These are phyloP conservation scores for Drosophila guanche DNA, from an alignment of 1,140 invertebrate genomes.

Conservation along the genomic window DNA sequence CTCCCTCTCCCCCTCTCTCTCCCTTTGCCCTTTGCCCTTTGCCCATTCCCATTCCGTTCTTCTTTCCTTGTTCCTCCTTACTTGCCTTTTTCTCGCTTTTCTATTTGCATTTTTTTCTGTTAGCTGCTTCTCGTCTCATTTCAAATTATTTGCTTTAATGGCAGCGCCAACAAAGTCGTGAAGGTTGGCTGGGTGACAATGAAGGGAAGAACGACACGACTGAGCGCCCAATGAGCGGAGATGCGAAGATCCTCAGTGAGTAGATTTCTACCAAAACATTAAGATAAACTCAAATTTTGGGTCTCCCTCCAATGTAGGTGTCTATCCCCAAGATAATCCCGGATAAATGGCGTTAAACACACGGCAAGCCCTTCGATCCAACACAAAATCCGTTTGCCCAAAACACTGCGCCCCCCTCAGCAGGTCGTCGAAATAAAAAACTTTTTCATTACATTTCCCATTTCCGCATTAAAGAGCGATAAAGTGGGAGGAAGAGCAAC, in stretches of 20 bases:
- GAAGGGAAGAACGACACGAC: constrained; percentile 4
- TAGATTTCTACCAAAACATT: too few species aligned
- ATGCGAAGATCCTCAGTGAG: too few species aligned
- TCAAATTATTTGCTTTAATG: constrained; percentile 78
- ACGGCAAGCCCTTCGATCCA: too few species aligned
- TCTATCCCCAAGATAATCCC: constrained; percentile 10
- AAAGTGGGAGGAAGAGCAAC: neutral
- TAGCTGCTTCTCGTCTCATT: constrained; percentile 68
- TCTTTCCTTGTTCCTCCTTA: neutral
- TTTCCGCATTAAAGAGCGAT: constrained; percentile 63
- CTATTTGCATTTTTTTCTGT: neutral
- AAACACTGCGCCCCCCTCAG: neutral
- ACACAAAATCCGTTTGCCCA: too few species aligned
- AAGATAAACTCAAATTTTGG: too few species aligned
- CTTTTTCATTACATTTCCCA: constrained; percentile 79
- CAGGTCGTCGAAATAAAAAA: constrained; percentile 59
- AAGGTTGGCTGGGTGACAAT: constrained; percentile 13
- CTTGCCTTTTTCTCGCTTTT: too few species aligned
- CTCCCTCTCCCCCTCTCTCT: constrained; percentile 18
- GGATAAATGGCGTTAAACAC: too few species aligned
- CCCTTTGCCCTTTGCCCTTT: constrained; percentile 2
- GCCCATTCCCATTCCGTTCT: neutral
- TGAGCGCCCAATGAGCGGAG: too few species aligned
- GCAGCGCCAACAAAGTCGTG: constrained; percentile 38
- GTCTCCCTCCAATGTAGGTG: too few species aligned